These are phyloP conservation scores for Drosophila lutescens DNA, from an alignment of 2,888 invertebrate genomes.

Conservation along the genomic window DNA sequence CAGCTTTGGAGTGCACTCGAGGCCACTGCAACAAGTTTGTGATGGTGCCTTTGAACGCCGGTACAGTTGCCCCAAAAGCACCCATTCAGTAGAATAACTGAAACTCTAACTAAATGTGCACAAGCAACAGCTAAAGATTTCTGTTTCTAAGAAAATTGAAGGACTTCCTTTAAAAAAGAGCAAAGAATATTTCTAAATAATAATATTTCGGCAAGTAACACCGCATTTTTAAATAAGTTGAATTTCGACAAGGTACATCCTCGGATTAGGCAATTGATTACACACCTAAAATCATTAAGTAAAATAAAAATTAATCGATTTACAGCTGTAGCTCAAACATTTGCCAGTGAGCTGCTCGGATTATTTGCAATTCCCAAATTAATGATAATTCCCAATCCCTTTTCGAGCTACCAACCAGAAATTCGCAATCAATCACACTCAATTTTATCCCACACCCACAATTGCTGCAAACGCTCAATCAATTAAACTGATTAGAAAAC, in stretches of 20 bases:
- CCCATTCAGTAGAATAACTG: neutral
- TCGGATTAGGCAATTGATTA: too few relatives aligned
- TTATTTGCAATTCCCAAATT: conserved; percentile 5
- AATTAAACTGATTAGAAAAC: conserved; percentile 58
- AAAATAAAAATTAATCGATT: neutral
- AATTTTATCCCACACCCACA: conserved; percentile 1
- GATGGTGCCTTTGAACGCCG: neutral
- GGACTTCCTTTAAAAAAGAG: neutral
- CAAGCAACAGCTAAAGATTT: neutral
- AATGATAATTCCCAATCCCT: conserved; percentile 3
- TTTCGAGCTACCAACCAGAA: neutral
- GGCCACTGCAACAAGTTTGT: conserved; percentile 16
- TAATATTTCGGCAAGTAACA: too few relatives aligned
- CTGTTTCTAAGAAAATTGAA: neutral
- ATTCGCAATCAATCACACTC: conserved; percentile 20
- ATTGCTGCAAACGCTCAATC: conserved; percentile 21
- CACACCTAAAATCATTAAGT: neutral
- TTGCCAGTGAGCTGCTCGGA: too few relatives aligned
- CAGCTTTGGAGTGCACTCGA: conserved; percentile 24
- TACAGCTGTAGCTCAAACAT: neutral
- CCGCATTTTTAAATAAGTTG: too few relatives aligned
- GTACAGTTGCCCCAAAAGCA: neutral
- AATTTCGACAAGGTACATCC: too few relatives aligned
- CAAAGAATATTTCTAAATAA: neutral
- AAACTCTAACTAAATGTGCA: neutral